Percentiles rank a stretch among this genome's conserved stretches.
phyloP scores from a whole-genome alignment of 2,113 vertebrate genomes.

The Chionis minor region DNA sequence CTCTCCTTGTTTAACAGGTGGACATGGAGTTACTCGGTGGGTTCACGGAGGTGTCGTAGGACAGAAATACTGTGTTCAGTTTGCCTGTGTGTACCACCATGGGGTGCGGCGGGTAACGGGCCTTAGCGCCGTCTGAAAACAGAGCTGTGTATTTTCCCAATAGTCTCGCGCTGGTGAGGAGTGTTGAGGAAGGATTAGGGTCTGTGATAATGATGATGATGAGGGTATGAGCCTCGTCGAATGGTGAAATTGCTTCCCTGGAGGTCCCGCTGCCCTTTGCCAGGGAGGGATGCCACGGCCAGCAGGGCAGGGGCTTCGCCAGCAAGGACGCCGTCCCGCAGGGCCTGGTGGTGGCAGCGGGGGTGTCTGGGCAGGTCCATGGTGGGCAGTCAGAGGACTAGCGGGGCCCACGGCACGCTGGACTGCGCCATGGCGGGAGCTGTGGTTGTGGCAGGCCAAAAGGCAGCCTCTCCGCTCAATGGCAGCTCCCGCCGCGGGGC shows the following conservation, averaged over 20 bases:
- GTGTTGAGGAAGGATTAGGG: not conserved
- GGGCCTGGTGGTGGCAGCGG: too few relatives aligned
- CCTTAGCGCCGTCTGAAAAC: not conserved
- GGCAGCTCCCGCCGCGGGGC: too few relatives aligned
- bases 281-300: not conserved
- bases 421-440: not conserved
- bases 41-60: not conserved
- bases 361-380: too few relatives aligned
- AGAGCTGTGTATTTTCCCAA: fast-evolving
- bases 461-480: too few relatives aligned
- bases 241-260: fast-evolving
- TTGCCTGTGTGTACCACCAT: not conserved
- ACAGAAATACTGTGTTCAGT: not conserved
- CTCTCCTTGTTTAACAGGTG: not conserved
- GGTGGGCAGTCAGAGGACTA: not conserved
- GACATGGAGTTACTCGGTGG: not conserved
- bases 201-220: not conserved
- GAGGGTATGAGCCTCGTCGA: not conserved
- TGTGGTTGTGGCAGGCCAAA: too few relatives aligned
- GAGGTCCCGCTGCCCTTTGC: not conserved
- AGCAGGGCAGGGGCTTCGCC: too few relatives aligned
- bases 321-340: not conserved
- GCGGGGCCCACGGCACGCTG: too few relatives aligned
- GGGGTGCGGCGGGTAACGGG: not conserved
- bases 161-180: not conserved